phyloP scores from a whole-genome alignment of 2,797 vertebrate genomes.

The Sebastiscus tertius region DNA sequence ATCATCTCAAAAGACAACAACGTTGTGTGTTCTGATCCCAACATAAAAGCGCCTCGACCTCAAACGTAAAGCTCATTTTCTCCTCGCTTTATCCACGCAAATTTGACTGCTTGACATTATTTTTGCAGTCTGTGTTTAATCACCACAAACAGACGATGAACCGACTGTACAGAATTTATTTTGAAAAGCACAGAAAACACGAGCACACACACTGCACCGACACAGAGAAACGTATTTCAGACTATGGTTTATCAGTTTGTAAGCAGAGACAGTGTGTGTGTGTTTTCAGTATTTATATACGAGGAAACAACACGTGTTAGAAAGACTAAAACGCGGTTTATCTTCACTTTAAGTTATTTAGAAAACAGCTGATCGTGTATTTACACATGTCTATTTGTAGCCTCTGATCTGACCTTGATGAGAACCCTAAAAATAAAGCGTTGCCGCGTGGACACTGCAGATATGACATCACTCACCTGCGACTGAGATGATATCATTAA shows the following conservation, averaged over 20 bases:
- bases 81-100: no score
- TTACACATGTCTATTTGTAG: not conserved
- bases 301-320: not conserved
- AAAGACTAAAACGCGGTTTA: not conserved
- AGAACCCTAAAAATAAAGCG: not conserved
- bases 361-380: not conserved
- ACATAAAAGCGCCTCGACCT: not conserved
- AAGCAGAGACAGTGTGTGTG: not conserved
- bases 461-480: conserved; percentile 62
- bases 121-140: no score
- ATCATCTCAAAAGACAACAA: not conserved
- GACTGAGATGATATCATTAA: conserved; percentile 48
- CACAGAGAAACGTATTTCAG: not conserved
- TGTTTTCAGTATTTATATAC: not conserved
- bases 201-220: not conserved
- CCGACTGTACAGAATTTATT: not conserved
- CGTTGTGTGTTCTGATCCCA: not conserved
- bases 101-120: no score
- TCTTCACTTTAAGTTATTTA: not conserved
- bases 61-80: not conserved
- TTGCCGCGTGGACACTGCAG: conserved; percentile 39
- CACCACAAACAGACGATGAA: no score
- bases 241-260: not conserved
- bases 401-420: conserved; percentile 7
- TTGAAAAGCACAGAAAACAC: not conserved